Base-by-base conservation (phyloP, 2,113 vertebrate genomes). In the Neolamprologus longior region DNA sequence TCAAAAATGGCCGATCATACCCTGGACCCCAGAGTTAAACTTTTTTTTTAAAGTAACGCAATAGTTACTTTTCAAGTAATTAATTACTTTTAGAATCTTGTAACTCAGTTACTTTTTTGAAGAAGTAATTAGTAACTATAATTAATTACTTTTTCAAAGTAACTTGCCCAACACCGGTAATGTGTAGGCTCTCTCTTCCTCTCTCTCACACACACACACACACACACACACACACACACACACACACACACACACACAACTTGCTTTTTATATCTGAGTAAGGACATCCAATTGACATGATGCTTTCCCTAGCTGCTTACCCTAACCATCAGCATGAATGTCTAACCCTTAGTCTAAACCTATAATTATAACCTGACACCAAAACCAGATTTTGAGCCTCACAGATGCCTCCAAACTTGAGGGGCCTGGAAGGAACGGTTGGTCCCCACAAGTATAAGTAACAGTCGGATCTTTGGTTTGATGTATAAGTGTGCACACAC, bases 1-100 rank as follows among this genome's bases (percentile, higher is more conserved):
- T 9, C 0, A n/a, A 52, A n/a, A 1, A n/a, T 52, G 2, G 17
- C 17, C 8, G 0, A 52, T n/a, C 1, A 1, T n/a, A 9, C 50
- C 8, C 8, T 45, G 1, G 42, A 45, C 2, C 13, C 42, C 42
- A 45, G 42, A 6, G 42, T 52, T n/a, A 52, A 52, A 52, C 8
- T 13, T 45, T 0, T 52, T 50, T 52, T 52, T 9, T n/a, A 52
- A 52, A 24, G 50, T n/a, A 52, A 52, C 5, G 0, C 19, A 53
- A n/a, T 53, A 53, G 9, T 53, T 53, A 53, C 50, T n/a, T 53
- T 53, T 53, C 50, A 53, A 0, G 50, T 10, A 53, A 53, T 53
- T 53, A 53, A 3, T 4, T 19, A 50, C 15, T 50, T 50, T 50
- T 50, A 50, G 47, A 19, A 50, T 50, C 15, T 50, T 5, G 15